These are phyloP conservation scores for Aphodius sticticus DNA, from an alignment of 2,888 invertebrate species.

Conservation along the genomic window DNA sequence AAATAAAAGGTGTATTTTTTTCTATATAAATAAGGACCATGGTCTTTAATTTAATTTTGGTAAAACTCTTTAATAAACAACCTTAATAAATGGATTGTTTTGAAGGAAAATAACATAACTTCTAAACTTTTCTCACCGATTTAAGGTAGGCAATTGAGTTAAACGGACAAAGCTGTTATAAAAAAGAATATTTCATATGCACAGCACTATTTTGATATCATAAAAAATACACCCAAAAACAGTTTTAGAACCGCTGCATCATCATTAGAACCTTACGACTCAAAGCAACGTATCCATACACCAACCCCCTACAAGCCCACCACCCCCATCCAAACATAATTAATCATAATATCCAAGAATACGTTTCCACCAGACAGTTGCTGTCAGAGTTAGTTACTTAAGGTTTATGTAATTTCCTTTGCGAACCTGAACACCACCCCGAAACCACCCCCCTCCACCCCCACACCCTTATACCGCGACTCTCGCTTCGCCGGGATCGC, in stretches of 20 bases:
- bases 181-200: no score
- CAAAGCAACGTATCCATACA: neutral
- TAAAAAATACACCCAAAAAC: no score
- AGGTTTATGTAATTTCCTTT: conserved; percentile 60
- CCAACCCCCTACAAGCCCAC: neutral
- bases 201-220: no score
- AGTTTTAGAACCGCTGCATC: neutral
- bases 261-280: neutral
- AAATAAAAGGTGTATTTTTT: no score
- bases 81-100: no score
- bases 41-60: no score
- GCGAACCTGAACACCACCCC: conserved; percentile 49
- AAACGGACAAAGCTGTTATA: no score
- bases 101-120: no score
- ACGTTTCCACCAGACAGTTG: conserved; percentile 50
- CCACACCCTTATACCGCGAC: conserved; percentile 47
- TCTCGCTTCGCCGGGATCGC: conserved; percentile 26
- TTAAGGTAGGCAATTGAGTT: no score
- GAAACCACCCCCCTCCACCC: conserved; percentile 39
- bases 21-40: no score
- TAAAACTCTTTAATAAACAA: no score
- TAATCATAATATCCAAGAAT: conserved; percentile 55
- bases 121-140: no score
- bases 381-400: conserved; percentile 59
- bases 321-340: conserved; percentile 47